Conservation (phyloP, 2,113 vertebrate species). For the Tetrax tetrax region DNA sequence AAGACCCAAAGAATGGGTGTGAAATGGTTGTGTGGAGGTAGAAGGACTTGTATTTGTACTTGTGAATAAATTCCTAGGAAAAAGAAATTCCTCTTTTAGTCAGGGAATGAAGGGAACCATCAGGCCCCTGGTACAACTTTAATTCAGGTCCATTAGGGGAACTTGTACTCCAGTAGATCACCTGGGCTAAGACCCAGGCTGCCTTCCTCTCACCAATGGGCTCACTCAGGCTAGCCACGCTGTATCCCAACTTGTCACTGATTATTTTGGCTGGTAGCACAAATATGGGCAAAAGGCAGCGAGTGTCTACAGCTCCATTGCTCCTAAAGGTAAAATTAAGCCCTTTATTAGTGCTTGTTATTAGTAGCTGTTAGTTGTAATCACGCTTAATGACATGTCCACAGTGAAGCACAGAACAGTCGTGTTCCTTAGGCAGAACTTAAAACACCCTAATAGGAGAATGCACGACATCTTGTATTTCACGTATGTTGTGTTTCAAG, state of each 20-base stretch:
- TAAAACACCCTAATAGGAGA: not conserved
- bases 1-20: not conserved
- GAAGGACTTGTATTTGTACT: not conserved
- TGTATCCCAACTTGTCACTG: not conserved
- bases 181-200: not conserved
- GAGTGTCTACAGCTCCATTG: not conserved
- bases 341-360: not conserved
- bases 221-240: not conserved
- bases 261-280: not conserved
- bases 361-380: not conserved
- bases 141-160: not conserved
- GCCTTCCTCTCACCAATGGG: not conserved
- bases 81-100: not conserved
- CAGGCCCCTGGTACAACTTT: not conserved
- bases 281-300: not conserved
- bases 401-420: not conserved
- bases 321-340: constrained; percentile 17
- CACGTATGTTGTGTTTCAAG: not conserved
- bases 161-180: not conserved
- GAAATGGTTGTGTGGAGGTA: not conserved
- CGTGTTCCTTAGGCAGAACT: not conserved
- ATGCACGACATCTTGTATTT: fast-evolving
- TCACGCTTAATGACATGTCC: not conserved
- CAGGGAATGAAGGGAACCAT: not conserved
- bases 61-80: not conserved